Percentiles rank a stretch among this genome's conserved stretches.
Conservation (phyloP, 2,888 invertebrate genomes). For the Sesia bembeciformis region DNA sequence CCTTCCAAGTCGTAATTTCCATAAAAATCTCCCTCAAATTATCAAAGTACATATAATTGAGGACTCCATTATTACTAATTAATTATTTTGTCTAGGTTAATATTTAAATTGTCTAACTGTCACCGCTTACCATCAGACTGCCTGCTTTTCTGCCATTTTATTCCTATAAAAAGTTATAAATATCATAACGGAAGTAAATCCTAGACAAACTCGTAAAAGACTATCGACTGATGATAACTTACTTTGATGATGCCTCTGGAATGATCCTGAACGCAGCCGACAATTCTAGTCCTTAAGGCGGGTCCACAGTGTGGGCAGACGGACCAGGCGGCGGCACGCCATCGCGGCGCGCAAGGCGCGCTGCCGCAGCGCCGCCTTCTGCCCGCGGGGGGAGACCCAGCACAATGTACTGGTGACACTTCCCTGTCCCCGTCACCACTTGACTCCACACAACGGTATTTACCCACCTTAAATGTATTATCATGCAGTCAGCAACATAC, state of each 20-base stretch:
- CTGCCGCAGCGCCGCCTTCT: constrained; percentile 80
- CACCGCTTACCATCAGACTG: too few species aligned
- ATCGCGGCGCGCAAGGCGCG: constrained; percentile 86
- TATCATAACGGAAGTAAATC: too few species aligned
- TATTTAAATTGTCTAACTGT: too few species aligned
- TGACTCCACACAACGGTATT: constrained; percentile 82
- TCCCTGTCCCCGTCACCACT: constrained; percentile 74
- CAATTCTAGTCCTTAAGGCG: constrained; percentile 81
- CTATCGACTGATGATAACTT: constrained; percentile 1
- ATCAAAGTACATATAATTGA: too few species aligned
- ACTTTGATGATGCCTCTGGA: constrained; percentile 62
- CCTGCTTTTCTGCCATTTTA: too few species aligned
- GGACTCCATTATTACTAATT: too few species aligned
- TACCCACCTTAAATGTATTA: constrained; percentile 70
- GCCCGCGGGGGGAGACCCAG: constrained; percentile 77
- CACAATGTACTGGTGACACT: constrained; percentile 62
- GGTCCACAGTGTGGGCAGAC: constrained; percentile 85
- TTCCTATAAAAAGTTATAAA: too few species aligned
- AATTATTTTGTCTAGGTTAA: too few species aligned
- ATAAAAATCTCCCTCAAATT: too few species aligned
- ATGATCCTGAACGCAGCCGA: constrained; percentile 81
- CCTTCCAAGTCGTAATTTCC: too few species aligned
- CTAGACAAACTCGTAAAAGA: too few species aligned
- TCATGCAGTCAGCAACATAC: not conserved
- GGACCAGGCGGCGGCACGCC: constrained; percentile 86